Percentiles rank a stretch among this genome's conserved stretches.
Conservation (phyloP, 2,113 vertebrate species). For the Etheostoma cragini region DNA sequence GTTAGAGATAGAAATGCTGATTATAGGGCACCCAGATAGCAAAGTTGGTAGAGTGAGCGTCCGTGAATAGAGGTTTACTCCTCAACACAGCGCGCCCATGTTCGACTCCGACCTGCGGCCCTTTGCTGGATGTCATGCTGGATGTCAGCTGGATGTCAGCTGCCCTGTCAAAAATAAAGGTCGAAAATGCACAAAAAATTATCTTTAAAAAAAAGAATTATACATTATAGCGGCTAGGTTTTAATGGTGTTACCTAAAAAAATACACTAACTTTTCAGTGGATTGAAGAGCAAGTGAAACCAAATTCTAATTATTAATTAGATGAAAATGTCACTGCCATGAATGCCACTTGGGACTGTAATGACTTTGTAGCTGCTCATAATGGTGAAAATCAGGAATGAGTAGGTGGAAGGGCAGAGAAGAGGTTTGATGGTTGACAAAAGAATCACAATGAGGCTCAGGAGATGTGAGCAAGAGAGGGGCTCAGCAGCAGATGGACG, state of each 20-base stretch:
- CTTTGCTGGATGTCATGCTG: too few relatives aligned
- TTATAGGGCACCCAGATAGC: background rate
- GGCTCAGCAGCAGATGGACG: conserved; percentile 68
- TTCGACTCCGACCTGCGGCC: too few relatives aligned
- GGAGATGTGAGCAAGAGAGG: conserved; percentile 29
- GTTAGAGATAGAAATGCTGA: background rate
- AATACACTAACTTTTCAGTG: background rate
- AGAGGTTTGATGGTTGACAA: conserved; percentile 4
- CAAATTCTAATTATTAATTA: background rate
- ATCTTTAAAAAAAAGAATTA: background rate
- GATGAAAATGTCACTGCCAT: background rate
- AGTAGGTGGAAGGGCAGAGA: background rate
- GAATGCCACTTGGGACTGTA: background rate
- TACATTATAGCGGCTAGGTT: background rate
- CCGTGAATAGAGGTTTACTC: too few relatives aligned
- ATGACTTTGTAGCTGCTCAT: background rate
- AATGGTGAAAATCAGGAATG: background rate
- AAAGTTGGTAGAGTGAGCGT: too few relatives aligned
- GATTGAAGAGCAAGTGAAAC: background rate
- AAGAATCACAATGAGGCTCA: background rate
- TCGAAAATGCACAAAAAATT: too few relatives aligned
- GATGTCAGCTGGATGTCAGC: too few relatives aligned
- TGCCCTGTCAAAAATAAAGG: too few relatives aligned
- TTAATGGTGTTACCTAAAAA: background rate
- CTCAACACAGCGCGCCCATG: too few relatives aligned